Evolutionary conservation across 2,888 invertebrate species (phyloP), one percentile per base, ranked within the genome.

Genomic region (Torymus auratus): DNA sequence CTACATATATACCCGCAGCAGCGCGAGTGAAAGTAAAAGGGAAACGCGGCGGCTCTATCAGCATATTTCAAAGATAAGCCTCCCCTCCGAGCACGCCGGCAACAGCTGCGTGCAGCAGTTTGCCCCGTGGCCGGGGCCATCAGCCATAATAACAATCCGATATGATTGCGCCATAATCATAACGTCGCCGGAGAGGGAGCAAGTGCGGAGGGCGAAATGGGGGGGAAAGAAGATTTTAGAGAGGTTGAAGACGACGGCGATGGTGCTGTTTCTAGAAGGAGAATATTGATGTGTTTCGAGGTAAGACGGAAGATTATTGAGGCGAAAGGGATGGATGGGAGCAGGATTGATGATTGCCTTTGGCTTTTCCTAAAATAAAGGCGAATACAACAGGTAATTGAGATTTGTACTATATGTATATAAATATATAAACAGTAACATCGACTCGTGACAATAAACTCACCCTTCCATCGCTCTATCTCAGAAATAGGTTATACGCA

Each of bases 11-110:
- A 61, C 17, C 10, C 71, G 64, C 28, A 20, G 72, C n/a, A n/a
- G n/a, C n/a, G n/a, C 41, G 62, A 70, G 65, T 67, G 69, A 65
- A 82, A 60, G 79, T 58, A 52, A 61, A 53, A 68, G 73, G 61
- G 81, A 74, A 78, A 77, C 69, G 73, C 67, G 72, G 82, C 80
- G 85, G 85, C 89, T 88, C 89, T 90, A 91, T 90, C 90, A 89
- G 90, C 89, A 90, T 91, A 91, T 90, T 91, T 91, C 90, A 90
- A 88, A 90, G 91, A 91, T 91, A 91, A 91, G 90, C 88, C 87
- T 17, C 14, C 62, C 61, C 79, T 12, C 7, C 28, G 28, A 28
- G 28, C n/a, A n/a, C 7, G 28, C 28, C 28, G 3, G 3, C n/a
- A 11, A 17, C 62, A 65, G 58, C 56, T 50, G 72, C 71, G 17